Percentiles rank a stretch among this genome's conserved stretches.
Evolutionary conservation across 2,797 vertebrate genomes (phyloP).

Genomic region (Heteromormyrus szaboi): DNA sequence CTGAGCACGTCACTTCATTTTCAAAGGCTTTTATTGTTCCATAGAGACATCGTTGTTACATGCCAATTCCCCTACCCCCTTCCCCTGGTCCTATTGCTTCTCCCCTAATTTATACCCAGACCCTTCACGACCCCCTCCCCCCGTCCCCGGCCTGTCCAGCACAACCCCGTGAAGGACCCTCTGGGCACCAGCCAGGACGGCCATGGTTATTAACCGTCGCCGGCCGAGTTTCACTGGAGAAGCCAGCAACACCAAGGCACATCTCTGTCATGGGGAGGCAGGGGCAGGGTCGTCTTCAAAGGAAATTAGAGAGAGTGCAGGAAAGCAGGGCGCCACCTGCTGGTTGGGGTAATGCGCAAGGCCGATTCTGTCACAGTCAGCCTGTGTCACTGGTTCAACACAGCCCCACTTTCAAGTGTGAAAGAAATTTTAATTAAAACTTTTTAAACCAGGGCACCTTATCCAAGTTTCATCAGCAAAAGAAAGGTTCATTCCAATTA

Average conservation of each 20-base stretch:
- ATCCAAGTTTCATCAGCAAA: neutral
- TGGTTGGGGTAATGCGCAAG: neutral
- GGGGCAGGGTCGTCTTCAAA: neutral
- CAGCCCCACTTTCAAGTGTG: neutral
- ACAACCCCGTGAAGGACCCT: neutral
- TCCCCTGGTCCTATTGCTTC: neutral
- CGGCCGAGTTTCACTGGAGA: neutral
- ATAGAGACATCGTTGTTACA: neutral
- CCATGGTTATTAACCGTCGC: neutral
- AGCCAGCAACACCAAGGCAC: neutral
- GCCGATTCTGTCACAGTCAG: neutral
- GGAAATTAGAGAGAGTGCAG: neutral
- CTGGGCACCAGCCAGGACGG: neutral
- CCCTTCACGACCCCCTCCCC: neutral
- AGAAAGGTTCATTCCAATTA: neutral
- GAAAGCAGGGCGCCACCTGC: neutral
- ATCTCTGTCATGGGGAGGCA: neutral
- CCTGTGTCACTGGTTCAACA: neutral
- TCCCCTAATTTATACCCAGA: neutral
- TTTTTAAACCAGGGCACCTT: neutral
- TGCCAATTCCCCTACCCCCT: neutral
- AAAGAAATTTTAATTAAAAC: constrained; percentile 5
- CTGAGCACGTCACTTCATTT: neutral
- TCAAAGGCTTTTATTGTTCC: neutral
- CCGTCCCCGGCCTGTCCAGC: neutral